Evolutionary conservation across 2,113 vertebrate genomes (phyloP), one percentile per base, ranked within the genome.

Genomic region (Hippopotamus amphibius): DNA sequence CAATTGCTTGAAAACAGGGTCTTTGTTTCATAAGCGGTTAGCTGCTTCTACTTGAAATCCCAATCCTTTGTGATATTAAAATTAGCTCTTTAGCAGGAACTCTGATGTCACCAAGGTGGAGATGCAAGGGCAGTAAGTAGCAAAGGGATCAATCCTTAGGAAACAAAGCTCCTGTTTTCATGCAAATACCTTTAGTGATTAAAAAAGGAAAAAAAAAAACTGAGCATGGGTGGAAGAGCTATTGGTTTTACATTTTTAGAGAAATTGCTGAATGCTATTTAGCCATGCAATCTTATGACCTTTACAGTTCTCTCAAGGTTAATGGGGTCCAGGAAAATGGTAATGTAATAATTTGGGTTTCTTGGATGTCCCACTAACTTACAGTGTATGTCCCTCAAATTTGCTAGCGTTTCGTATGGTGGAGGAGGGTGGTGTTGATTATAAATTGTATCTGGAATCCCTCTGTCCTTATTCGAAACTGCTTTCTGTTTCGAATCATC

Each of bases 21-120:
- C 68, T 93, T 91, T 72, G 72, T 93, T 91, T 96, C 57, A 0
- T 82, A 79, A 65, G 96, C 82, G 53, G 69, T 93, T 37, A 92
- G 82, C 89, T 90, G 69, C 37, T 88, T 96, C 93, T 80, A 46
- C 86, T 95, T 81, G 92, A 93, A 96, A 68, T 95, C 82, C 81
- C 63, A 48, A 4, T 72, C 63, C 80, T 93, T 87, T 72, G 97
- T 79, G 87, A 89, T 89, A 83, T 59, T 80, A 79, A 90, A 88
- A 88, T 96, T 66, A 95, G 82, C 86, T 94, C 55, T 86, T 65
- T 43, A 88, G 84, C 72, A 59, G 87, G 65, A 68, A 65, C 68
- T 82, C 2, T 66, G 84, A 92, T 95, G 88, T 92, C 95, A 89
- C 55, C 69, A 68, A 61, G 72, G 91, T 89, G 37, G 71, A 80